Evolutionary conservation across 2,113 vertebrate species (phyloP).

Genomic region (Nipponia nippon): DNA sequence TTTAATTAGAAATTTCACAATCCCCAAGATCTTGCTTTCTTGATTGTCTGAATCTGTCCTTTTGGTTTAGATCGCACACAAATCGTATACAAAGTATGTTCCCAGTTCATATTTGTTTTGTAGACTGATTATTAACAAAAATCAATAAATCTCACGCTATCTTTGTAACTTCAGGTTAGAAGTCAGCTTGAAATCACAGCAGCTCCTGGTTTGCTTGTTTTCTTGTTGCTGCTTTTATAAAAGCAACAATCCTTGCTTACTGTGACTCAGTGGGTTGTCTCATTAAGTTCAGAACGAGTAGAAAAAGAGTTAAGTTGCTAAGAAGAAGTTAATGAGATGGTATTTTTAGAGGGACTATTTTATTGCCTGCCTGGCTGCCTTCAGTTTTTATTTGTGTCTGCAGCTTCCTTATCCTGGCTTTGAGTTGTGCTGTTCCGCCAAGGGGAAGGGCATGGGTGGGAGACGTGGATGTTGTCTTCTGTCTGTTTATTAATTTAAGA

Average conservation of each 20-base stretch:
- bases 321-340: not conserved
- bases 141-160: not conserved
- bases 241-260: not conserved
- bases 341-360: not conserved
- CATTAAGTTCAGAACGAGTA: not conserved
- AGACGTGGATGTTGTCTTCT: not conserved
- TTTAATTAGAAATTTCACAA: not conserved
- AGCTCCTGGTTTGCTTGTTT: not conserved
- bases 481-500: not conserved
- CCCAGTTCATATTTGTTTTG: not conserved
- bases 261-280: not conserved
- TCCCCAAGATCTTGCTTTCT: not conserved
- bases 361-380: not conserved
- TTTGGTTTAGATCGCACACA: not conserved
- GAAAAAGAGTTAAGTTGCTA: not conserved
- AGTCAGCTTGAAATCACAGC: not conserved
- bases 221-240: not conserved
- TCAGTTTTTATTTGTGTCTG: not conserved
- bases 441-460: not conserved
- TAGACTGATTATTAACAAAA: too few species aligned
- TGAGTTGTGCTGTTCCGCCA: fast-evolving
- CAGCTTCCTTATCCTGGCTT: not conserved
- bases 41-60: not conserved
- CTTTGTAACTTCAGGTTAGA: fast-evolving
- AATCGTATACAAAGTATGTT: not conserved